Evolutionary conservation across 1,140 invertebrate species (phyloP), one percentile per base, ranked within the genome.

Genomic region (Hydropsyche tenuis): DNA sequence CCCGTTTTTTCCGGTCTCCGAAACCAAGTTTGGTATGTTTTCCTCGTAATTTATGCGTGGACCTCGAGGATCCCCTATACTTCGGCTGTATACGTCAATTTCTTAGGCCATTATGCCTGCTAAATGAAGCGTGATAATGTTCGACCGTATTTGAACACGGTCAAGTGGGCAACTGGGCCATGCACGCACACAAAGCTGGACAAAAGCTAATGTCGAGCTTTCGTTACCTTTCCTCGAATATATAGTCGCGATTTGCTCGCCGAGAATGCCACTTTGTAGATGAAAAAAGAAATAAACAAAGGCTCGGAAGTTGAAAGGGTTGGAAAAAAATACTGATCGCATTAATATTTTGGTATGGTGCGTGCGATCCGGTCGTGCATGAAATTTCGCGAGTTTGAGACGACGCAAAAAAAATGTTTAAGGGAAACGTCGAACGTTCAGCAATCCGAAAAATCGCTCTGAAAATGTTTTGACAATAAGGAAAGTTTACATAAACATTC

Each of bases 121-220:
- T 16, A 68, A 68, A 68, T 68, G 65, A 68, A 68, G 65, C 65
- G 65, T 48, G 65, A 46, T 68, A 68, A 68, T 68, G 42, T 68
- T 68, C 65, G 42, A 68, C 65, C 65, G 65, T 68, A 68, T 68
- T 68, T 48, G 45, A 68, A 27, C 45, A 68, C 65, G 65, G 65
- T 43, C 42, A 68, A 68, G 65, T 68, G 65, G 45, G 45, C 23
- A 68, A 23, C 65, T 68, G 43, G 65, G 65, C 22, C 65, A 68
- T 14, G 22, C 56, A 60, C 56, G 18, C 65, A 68, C 22, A 60
- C 56, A 22, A 20, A 53, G 48, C 48, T 25, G 9, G 11, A 23
- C 20, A 60, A 60, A 60, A 25, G 20, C 23, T 60, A 60, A 60
- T 60, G 56, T 23, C 56, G 56, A 60, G 56, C 20, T 27, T 60